Percentiles rank a stretch among this genome's conserved stretches.
Conservation (phyloP, 1,140 invertebrate species). For the Bombus affinis region DNA sequence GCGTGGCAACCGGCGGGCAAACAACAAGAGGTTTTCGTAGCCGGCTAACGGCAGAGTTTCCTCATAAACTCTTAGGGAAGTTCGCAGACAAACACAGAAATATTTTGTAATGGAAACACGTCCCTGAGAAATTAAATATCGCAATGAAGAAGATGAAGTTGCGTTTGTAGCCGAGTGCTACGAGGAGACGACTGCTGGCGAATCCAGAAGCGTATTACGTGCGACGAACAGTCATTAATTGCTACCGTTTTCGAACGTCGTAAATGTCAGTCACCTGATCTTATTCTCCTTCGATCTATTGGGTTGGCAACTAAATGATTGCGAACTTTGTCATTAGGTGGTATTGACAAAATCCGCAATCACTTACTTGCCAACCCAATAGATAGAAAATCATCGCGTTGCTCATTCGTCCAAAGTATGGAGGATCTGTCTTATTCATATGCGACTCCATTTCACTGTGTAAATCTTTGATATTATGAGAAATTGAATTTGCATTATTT, state of each 20-base stretch:
- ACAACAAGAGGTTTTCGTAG: constrained; percentile 66
- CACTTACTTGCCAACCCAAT: no score
- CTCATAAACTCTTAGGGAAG: constrained; percentile 78
- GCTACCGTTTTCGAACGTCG: not conserved
- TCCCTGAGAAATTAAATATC: constrained; percentile 77
- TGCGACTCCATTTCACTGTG: no score
- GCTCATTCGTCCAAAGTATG: no score
- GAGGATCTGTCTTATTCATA: no score
- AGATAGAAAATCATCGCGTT: no score
- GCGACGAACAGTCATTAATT: not conserved
- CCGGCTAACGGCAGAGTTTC: constrained; percentile 69
- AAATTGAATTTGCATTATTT: no score
- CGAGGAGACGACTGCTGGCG: constrained; percentile 16
- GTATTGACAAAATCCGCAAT: no score
- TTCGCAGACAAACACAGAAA: constrained; percentile 79
- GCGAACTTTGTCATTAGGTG: no score
- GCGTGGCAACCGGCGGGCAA: constrained; percentile 56
- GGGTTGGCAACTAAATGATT: no score
- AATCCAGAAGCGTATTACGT: constrained; percentile 38
- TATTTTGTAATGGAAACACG: constrained; percentile 78
- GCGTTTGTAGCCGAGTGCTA: constrained; percentile 5
- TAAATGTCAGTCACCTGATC: not conserved
- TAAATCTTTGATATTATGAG: no score
- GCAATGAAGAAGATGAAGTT: constrained; percentile 63
- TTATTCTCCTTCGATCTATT: not conserved